Evolutionary conservation across 2,113 vertebrate species (phyloP).

Genomic region (Cromileptes altivelis): DNA sequence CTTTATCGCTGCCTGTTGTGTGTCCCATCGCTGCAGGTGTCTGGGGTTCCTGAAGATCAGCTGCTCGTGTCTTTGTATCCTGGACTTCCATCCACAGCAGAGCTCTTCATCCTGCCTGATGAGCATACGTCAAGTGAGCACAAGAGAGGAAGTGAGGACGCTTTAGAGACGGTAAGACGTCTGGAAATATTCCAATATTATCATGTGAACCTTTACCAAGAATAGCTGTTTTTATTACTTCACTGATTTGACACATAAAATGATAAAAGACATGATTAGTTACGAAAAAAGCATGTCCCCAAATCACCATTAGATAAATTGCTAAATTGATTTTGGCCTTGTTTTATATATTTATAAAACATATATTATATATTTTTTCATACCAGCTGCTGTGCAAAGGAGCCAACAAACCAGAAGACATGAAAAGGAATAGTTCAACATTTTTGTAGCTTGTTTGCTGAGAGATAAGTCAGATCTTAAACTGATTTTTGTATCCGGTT

Average conservation of each 20-base stretch:
- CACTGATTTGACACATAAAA: background rate
- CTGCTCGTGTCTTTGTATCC: constrained; percentile 93
- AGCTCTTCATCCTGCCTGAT: constrained; percentile 93
- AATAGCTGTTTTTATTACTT: background rate
- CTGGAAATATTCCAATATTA: background rate
- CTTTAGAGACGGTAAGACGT: constrained; percentile 88
- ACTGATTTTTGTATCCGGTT: too few relatives aligned
- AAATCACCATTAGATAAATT: too few relatives aligned
- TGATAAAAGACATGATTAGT: background rate
- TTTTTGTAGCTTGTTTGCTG: background rate
- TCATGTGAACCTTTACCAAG: background rate
- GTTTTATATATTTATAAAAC: too few relatives aligned
- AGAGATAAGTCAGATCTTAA: too few relatives aligned
- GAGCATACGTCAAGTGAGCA: constrained; percentile 75
- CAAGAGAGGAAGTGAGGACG: constrained; percentile 86
- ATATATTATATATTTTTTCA: too few relatives aligned
- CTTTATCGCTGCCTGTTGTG: background rate
- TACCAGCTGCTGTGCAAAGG: background rate
- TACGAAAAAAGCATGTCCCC: background rate
- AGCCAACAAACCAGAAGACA: background rate
- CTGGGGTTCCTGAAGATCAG: constrained; percentile 89
- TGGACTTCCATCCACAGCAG: constrained; percentile 93
- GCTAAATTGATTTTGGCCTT: too few relatives aligned
- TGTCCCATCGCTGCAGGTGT: constrained; percentile 84
- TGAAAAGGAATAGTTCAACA: background rate